A percentile compares a stretch with the other conserved stretches of the same genome.
These are phyloP conservation scores for Pentamera pediparva DNA, from an alignment of 53 echinoderm and acorn worm species.

Conservation along the genomic window DNA sequence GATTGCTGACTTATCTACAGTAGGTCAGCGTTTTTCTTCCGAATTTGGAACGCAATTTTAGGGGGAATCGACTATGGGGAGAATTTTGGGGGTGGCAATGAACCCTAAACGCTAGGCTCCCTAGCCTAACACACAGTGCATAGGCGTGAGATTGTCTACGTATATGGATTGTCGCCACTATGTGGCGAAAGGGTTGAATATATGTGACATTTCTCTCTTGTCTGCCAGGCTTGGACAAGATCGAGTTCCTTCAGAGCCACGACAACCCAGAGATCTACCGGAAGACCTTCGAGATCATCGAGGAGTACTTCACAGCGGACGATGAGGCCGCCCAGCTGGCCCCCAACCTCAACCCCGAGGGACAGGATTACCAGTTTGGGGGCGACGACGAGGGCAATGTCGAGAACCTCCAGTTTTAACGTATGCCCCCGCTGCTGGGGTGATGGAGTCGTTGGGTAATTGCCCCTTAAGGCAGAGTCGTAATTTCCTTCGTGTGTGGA, in stretches of 20 bases:
- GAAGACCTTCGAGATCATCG: conserved; percentile 94
- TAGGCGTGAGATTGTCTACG: no score
- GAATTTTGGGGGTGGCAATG: no score
- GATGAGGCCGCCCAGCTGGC: conserved; percentile 86
- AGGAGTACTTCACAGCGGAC: conserved; percentile 85
- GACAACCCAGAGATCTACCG: conserved; percentile 98
- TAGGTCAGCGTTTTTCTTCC: no score
- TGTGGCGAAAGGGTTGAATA: background rate
- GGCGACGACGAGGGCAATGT: conserved; percentile 79
- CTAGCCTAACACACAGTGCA: no score
- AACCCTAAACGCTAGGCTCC: background rate
- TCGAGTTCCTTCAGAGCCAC: conserved; percentile 97
- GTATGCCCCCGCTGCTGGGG: no score
- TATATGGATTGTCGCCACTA: no score
- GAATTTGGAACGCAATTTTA: no score
- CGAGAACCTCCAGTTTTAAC: conserved; percentile 91
- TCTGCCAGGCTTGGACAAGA: conserved; percentile 89
- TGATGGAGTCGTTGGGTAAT: no score
- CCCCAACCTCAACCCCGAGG: conserved; percentile 70
- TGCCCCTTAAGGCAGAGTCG: no score
- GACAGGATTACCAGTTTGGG: conserved; percentile 84
- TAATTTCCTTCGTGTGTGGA: no score
- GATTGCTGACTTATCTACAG: no score
- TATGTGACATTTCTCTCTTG: background rate
- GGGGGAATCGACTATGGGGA: no score